These are phyloP conservation scores for Cygnus atratus DNA, from an alignment of 2,113 vertebrate genomes.

Conservation along the genomic window DNA sequence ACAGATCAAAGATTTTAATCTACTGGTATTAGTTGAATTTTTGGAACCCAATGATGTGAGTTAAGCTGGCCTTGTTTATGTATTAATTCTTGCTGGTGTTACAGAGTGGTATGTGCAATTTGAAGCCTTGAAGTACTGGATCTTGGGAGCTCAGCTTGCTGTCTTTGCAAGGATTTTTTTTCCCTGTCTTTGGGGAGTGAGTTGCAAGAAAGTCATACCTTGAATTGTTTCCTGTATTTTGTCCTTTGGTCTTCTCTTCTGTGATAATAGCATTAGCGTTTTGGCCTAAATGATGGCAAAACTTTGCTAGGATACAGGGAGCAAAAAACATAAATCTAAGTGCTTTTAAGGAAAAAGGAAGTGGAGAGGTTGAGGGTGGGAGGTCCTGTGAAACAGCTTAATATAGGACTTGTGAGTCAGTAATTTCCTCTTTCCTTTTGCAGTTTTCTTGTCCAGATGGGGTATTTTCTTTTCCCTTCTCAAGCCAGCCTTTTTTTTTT, in stretches of 20 bases:
- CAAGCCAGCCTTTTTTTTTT: neutral
- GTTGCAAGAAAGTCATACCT: neutral
- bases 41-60: neutral
- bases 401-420: neutral
- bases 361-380: neutral
- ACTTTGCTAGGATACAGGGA: neutral
- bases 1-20: neutral
- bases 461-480: neutral
- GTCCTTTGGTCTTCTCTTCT: neutral
- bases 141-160: neutral
- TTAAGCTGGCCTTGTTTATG: neutral
- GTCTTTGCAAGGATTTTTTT: neutral
- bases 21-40: neutral
- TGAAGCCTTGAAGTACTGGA: neutral
- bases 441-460: neutral
- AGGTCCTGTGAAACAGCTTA: neutral
- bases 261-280: neutral
- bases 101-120: neutral
- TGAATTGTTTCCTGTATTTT: neutral
- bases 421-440: constrained; percentile 15
- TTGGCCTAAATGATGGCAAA: neutral
- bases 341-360: neutral
- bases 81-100: neutral
- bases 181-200: neutral
- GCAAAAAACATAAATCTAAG: neutral